Percentiles rank a stretch among this genome's conserved stretches.
Conservation (phyloP, 2,888 invertebrate species). For the Meandrusa payeni region DNA sequence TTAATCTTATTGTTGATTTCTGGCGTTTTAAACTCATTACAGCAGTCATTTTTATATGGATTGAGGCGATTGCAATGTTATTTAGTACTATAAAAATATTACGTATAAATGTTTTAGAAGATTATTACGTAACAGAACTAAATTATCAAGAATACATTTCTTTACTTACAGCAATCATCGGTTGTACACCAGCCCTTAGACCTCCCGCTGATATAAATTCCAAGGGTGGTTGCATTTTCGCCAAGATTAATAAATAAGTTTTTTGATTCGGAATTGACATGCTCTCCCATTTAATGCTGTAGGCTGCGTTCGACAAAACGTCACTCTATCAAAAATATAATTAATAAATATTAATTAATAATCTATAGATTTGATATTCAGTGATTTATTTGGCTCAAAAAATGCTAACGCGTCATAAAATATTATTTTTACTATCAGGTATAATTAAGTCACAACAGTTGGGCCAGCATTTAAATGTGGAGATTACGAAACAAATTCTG, state of each 20-base stretch:
- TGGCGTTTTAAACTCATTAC: too few relatives aligned
- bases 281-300: conserved; percentile 39
- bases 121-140: too few relatives aligned
- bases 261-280: conserved; percentile 40
- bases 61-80: too few relatives aligned
- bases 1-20: too few relatives aligned
- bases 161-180: conserved; percentile 32
- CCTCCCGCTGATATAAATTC: conserved; percentile 39
- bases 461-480: too few relatives aligned
- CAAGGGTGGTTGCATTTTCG: conserved; percentile 35
- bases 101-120: neutral
- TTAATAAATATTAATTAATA: neutral
- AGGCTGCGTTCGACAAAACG: conserved; percentile 36
- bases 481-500: too few relatives aligned
- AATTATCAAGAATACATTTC: neutral
- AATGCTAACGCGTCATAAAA: too few relatives aligned
- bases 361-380: too few relatives aligned
- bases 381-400: too few relatives aligned
- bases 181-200: conserved; percentile 40
- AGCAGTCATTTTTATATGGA: too few relatives aligned
- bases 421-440: too few relatives aligned
- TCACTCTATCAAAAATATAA: conserved; percentile 33
- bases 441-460: too few relatives aligned
- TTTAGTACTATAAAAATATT: neutral
- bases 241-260: conserved; percentile 34